Base-by-base conservation (phyloP, 2,113 vertebrate species). In the Pyxicephalus adspersus region DNA sequence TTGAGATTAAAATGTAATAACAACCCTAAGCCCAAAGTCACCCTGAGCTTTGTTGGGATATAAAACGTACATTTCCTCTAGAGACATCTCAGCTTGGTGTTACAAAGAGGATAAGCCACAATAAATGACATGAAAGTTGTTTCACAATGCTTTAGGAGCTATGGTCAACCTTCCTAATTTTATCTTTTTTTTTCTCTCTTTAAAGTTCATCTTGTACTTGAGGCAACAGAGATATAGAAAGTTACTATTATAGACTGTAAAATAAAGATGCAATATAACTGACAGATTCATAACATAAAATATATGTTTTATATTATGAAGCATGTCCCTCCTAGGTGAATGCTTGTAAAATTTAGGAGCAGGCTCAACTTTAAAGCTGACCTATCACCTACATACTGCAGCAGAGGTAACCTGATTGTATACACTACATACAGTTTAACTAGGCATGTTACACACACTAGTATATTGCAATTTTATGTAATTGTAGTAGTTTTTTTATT, bases 141-240 rank as follows among this genome's bases (percentile, higher is more conserved):
- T 83, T 80, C 60, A 66, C 31, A 52, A 61, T 58, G 68, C 83
- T 83, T 79, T 74, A 74, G 83, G 83, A 77, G 70, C 51, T 80
- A 71, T 80, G 83, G 83, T 67, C 83, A 83, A 72, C 76, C 83
- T 75, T 80, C 61, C 70, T 83, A 78, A 83, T 83, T 74, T 80
- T 67, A 73, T 74, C 55, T 60, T 50, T 38, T 66, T 80, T 55
- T 77, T 77, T 65, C 71, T 4, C 29, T 65, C 74, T 80, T 79
- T 55, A 74, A 83, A 83, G 68, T 74, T 78, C 76, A 58, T 52
- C 45, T 80, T 80, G 76, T 60, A 66, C 75, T 73, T 50, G 29
- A 83, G 61, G 83, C 75, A 66, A 80, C 23, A 67, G 68, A 55
- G 50, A 64, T 20, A 66, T n/a, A 67, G 38, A 61, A 83, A 66